Base-by-base conservation (phyloP, 2,797 vertebrate species). In the Heliangelus exortis region DNA sequence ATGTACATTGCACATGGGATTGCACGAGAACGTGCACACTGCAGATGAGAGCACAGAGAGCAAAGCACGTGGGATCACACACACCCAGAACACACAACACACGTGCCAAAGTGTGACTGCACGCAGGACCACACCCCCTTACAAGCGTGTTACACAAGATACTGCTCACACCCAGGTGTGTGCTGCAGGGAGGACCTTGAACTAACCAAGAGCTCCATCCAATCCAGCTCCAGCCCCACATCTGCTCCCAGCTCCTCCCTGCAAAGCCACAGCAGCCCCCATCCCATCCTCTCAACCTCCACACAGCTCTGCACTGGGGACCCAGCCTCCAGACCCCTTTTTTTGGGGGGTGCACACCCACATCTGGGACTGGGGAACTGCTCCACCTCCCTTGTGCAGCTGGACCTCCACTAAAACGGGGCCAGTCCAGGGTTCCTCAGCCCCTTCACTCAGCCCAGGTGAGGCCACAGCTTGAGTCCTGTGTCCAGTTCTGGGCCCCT, bases 141-240 rank as follows among this genome's bases (percentile, higher is more conserved):
- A 15, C 10, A 13, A 0, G 8, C 45, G 0, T 7, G 1, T 8
- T 29, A 31, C 20, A 21, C 6, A 4, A 4, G 39, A 54, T 7
- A n/a, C 15, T 26, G 33, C 57, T 4, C 47, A 6, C 57, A 4
- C 47, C 31, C 6, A 8, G 21, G 47, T 9, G 11, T 26, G 22
- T 2, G 43, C 57, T 33, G 13, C 50, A 51, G 50, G 26, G 23
- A 26, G 25, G 13, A 51, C 25, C 50, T 12, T 51, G 50, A 26
- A 7, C 48, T 50, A 26, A 51, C 25, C 23, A 26, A 26, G 26
- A 25, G 21, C 25, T 26, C 25, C 50, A 51, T 15, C 50, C 47
- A 47, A 9, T 36, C 45, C 45, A 18, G 10, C 34, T 36, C 34
- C 45, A 48, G 45, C 47, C 22, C 10, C 50, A 51, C 50, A 26